These are phyloP conservation scores for Polypedilum vanderplanki DNA, from an alignment of 1,140 invertebrate species.

Conservation along the genomic window DNA sequence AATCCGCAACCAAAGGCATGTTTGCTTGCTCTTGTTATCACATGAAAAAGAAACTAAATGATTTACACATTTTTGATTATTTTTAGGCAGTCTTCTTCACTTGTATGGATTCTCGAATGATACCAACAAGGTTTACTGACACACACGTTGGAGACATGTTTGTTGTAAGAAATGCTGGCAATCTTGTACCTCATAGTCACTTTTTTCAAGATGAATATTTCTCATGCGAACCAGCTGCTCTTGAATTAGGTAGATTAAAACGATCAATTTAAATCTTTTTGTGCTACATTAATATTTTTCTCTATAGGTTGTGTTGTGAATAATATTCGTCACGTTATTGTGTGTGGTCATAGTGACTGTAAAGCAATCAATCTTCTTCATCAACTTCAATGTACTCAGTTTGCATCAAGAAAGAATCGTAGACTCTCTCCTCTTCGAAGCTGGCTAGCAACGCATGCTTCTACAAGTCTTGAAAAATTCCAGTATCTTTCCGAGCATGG, in stretches of 20 bases:
- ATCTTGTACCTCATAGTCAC: conserved; percentile 83
- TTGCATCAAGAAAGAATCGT: conserved; percentile 66
- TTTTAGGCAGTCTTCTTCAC: conserved; percentile 77
- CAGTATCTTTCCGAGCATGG: conserved; percentile 60
- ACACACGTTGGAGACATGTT: conserved; percentile 96
- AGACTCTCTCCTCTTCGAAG: conserved; percentile 80
- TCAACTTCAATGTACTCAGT: conserved; percentile 68
- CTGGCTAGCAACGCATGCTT: conserved; percentile 84
- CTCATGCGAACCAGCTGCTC: conserved; percentile 87
- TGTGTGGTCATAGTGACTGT: conserved; percentile 95
- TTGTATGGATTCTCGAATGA: conserved; percentile 95
- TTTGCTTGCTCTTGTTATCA: not conserved
- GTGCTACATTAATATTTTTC: too few relatives aligned
- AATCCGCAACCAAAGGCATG: conserved; percentile 84
- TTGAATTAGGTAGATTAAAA: conserved; percentile 59
- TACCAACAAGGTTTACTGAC: conserved; percentile 90
- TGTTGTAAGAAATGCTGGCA: conserved; percentile 89
- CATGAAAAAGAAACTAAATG: too few relatives aligned
- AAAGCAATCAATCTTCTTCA: conserved; percentile 95
- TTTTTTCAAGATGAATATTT: conserved; percentile 78
- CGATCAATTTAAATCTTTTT: too few relatives aligned
- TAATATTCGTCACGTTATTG: conserved; percentile 85
- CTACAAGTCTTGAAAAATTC: conserved; percentile 74
- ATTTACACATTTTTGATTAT: not conserved
- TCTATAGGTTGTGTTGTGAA: conserved; percentile 76